Evolutionary conservation across 2,888 invertebrate genomes (phyloP).

Genomic region (Drosophila dives): DNA sequence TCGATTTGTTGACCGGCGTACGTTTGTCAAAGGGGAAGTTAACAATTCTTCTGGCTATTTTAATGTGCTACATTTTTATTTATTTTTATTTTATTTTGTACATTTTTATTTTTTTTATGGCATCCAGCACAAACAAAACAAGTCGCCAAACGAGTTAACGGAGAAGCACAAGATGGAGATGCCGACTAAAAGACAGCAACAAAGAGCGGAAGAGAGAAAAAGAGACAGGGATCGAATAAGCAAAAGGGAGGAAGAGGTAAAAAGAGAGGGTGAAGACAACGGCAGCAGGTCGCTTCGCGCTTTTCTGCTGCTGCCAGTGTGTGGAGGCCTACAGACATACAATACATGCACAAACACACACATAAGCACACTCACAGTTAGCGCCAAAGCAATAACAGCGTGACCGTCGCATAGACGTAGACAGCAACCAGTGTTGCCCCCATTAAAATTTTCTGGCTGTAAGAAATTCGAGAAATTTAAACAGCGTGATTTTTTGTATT

Average conservation of each 20-base stretch:
- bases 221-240: background rate
- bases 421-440: conserved; percentile 15
- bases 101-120: background rate
- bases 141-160: conserved; percentile 70
- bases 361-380: conserved; percentile 8
- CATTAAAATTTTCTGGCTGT: background rate
- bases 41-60: conserved; percentile 58
- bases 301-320: conserved; percentile 48
- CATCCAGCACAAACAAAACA: conserved; percentile 52
- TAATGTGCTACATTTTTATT: conserved; percentile 49
- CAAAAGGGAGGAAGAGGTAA: conserved; percentile 4
- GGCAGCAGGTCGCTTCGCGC: conserved; percentile 50
- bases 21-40: conserved; percentile 54
- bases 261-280: conserved; percentile 17
- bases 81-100: conserved; percentile 6
- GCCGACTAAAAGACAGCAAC: conserved; percentile 34
- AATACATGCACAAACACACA: conserved; percentile 41
- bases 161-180: conserved; percentile 47
- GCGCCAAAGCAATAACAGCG: conserved; percentile 46
- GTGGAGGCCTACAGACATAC: conserved; percentile 69
- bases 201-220: conserved; percentile 7
- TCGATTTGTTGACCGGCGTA: conserved; percentile 43
- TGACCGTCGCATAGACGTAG: conserved; percentile 31
- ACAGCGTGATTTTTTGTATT: background rate
- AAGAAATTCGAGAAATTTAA: background rate